A percentile compares a stretch with the other conserved stretches of the same genome.
These are phyloP conservation scores for Fukomys damarensis DNA, from an alignment of 2,113 vertebrate species.

Conservation along the genomic window DNA sequence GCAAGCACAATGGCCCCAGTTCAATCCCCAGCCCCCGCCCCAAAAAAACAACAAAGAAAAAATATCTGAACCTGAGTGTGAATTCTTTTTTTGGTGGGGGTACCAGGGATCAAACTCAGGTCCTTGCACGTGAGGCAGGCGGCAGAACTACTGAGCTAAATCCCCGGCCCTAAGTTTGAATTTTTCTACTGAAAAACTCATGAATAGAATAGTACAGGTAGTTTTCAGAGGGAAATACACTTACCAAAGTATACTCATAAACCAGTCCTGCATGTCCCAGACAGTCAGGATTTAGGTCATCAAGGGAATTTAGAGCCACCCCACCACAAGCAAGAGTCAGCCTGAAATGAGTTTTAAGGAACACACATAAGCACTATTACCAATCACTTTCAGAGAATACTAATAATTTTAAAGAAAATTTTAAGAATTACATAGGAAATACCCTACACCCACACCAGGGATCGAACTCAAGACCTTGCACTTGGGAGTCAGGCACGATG, in stretches of 20 bases:
- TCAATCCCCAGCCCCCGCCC: too few species aligned
- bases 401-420: background rate
- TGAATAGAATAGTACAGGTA: background rate
- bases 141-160: too few species aligned
- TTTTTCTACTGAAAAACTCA: constrained; percentile 35
- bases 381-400: background rate
- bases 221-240: constrained; percentile 67
- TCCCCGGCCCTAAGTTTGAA: background rate
- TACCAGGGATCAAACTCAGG: too few species aligned
- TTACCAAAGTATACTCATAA: constrained; percentile 96
- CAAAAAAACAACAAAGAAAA: too few species aligned
- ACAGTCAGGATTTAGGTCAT: constrained; percentile 94
- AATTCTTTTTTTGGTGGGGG: too few species aligned
- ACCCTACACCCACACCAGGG: background rate
- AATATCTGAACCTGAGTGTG: too few species aligned
- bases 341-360: constrained; percentile 81
- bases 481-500: too few species aligned
- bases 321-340: constrained; percentile 96
- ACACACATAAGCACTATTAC: background rate
- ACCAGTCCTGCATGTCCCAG: constrained; percentile 95
- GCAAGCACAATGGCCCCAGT: too few species aligned
- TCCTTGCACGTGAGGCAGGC: too few species aligned
- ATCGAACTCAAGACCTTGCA: too few species aligned
- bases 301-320: constrained; percentile 95
- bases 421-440: constrained; percentile 4